A percentile compares a stretch with the other conserved stretches of the same genome.
These are phyloP conservation scores for Zonitis immaculata DNA, from an alignment of 2,888 invertebrate genomes.

Conservation along the genomic window DNA sequence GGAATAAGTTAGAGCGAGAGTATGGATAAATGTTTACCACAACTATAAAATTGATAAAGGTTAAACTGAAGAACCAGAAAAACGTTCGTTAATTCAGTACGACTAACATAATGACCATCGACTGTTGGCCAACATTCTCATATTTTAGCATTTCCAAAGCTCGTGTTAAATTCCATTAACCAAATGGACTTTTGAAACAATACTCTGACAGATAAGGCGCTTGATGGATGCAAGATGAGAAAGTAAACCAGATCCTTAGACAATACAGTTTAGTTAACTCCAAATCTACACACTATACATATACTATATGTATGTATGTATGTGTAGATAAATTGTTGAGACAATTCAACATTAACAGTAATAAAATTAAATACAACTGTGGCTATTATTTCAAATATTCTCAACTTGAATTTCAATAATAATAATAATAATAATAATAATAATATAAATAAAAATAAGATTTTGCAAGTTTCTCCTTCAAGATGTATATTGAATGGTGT, in stretches of 20 bases:
- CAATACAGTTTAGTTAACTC: background rate
- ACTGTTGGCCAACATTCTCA: slow-evolving; percentile 16
- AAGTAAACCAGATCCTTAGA: background rate
- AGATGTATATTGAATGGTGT: background rate
- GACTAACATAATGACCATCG: slow-evolving; percentile 38
- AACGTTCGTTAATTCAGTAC: slow-evolving; percentile 44
- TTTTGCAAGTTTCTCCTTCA: background rate
- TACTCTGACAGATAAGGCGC: background rate
- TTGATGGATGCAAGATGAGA: background rate
- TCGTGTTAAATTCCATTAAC: slow-evolving; percentile 42
- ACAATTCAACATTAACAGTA: background rate
- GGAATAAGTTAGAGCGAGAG: background rate
- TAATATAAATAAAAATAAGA: too few relatives aligned
- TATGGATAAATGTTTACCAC: slow-evolving; percentile 31
- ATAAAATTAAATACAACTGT: background rate
- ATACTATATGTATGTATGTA: too few relatives aligned
- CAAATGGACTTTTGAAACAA: slow-evolving; percentile 45
- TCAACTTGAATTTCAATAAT: background rate
- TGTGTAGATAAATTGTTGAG: too few relatives aligned
- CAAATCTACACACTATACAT: too few relatives aligned
- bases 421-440: too few relatives aligned
- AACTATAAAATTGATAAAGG: slow-evolving; percentile 37
- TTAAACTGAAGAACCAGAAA: slow-evolving; percentile 33
- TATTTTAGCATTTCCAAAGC: slow-evolving; percentile 17
- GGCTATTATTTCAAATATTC: background rate